Base-by-base conservation (phyloP, 2,888 invertebrate genomes). In the Polyploca ridens region DNA sequence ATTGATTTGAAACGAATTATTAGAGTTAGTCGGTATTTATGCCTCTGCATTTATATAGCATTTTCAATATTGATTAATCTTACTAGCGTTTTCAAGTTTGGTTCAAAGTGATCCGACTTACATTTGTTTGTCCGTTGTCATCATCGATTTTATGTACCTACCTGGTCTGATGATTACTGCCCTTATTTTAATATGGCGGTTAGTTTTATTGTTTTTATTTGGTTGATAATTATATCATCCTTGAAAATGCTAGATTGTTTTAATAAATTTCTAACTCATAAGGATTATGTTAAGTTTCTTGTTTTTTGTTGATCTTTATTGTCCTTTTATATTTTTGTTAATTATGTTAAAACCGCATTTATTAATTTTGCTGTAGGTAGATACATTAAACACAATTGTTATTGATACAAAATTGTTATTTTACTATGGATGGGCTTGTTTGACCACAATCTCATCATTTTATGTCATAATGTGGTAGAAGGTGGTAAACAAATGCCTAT, bases 231-330 rank as follows among this genome's bases (percentile, higher is more conserved):
- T 49, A n/a, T 49, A 6, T 6, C 49, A 49, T 6, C 49, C 16
- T 49, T 49, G 16, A 49, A 41, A 41, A 41, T 38, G 41, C 13
- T 13, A 13, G 41, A 41, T 41, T 41, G 13, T 38, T 10, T 10
- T 10, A 41, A 41, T 41, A 41, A 13, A 41, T 41, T 5, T 7
- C 13, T 41, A 41, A 41, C 41, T 41, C 49, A 5, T 49, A n/a
- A 16, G n/a, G 16, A n/a, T 16, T n/a, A 49, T 16, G 49, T 49
- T 49, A 49, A 49, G 49, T 49, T n/a, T n/a, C 16, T 16, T 49
- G 16, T n/a, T 49, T n/a, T 49, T 49, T 49, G 49, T 49, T 49
- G 49, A 49, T 49, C 49, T 16, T 49, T 49, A 49, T 49, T 41
- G 16, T 49, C 49, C 49, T 49, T 49, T 49, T 49, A 46, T n/a